Evolutionary conservation across 2,888 invertebrate species (phyloP).

Genomic region (Flabesymbios commensalis): DNA sequence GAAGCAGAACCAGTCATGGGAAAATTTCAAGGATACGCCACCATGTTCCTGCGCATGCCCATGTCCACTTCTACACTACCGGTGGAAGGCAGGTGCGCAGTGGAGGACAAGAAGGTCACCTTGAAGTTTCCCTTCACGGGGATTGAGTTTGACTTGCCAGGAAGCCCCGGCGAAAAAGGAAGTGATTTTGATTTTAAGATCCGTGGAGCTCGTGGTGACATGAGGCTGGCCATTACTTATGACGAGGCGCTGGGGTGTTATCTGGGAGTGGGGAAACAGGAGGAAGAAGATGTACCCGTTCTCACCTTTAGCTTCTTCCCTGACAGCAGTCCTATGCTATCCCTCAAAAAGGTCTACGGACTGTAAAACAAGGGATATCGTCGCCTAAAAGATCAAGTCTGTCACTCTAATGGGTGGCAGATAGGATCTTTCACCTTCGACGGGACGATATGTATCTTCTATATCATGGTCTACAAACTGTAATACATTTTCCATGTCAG

Average conservation of each 20-base stretch:
- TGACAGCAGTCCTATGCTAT: constrained; percentile 30
- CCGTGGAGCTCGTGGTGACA: constrained; percentile 21
- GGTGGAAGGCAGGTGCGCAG: constrained; percentile 21
- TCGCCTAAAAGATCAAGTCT: no score
- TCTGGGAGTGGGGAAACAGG: constrained; percentile 31
- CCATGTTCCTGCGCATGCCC: constrained; percentile 41
- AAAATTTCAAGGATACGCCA: constrained; percentile 39
- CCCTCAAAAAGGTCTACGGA: no score
- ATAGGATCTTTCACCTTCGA: no score
- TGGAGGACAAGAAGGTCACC: constrained; percentile 23
- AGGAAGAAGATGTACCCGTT: constrained; percentile 32
- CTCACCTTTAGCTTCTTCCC: constrained; percentile 35
- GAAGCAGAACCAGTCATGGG: no score
- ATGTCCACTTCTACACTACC: constrained; percentile 37
- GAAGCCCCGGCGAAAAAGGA: constrained; percentile 17
- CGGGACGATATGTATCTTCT: no score
- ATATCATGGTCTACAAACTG: no score
- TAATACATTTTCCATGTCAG: no score
- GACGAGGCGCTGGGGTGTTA: constrained; percentile 31
- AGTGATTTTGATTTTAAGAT: constrained; percentile 28
- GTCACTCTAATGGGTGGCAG: no score
- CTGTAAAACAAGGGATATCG: no score
- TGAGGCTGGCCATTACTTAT: constrained; percentile 29
- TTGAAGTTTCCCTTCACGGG: constrained; percentile 30
- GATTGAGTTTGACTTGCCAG: constrained; percentile 25